Base-by-base conservation (phyloP, 2,888 invertebrate species). In the Volucella bombylans region DNA sequence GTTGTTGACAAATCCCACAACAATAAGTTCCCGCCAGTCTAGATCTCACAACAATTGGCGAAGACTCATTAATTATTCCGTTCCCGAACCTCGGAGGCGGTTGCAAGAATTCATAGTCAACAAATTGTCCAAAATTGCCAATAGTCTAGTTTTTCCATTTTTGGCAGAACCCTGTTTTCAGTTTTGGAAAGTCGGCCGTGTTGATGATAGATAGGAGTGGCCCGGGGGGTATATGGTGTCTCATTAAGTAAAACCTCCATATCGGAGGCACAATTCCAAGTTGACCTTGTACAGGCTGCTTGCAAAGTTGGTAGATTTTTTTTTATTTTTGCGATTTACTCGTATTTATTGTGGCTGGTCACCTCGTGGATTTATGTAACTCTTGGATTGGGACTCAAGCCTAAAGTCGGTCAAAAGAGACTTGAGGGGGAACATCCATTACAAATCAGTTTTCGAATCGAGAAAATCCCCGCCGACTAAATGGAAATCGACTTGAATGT, bases 81-180 rank as follows among this genome's bases (percentile, higher is more conserved):
- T 12, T 55, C 62, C 14, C 39, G 14, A 76, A 50, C 45, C 43
- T 31, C 67, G 23, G n/a, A 43, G 49, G n/a, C 52, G 18, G 11
- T 52, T 41, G 41, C 14, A 52, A 52, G 8, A 62, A 47, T 10
- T 14, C 55, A 23, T 39, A 10, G n/a, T 23, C 45, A 38, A 11
- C 59, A 15, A 31, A 31, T 31, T 31, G 31, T 6, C 31, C 61
- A 31, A 31, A 14, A 2, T 31, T 6, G 31, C 31, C 45, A 68
- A 68, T 61, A 47, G 68, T 61, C 69, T 69, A 54, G 61, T 69
- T 54, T 18, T 68, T 23, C 61, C 39, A 50, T 45, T 61, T 78
- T 78, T 31, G 55, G 71, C 18, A 47, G 62, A 64, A 71, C 31
- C 54, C 71, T 71, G 41, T 78, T 69, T 78, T 31, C 47, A 78